Evolutionary conservation across 2,797 vertebrate genomes (phyloP).

Genomic region (Anniella stebbinsi): DNA sequence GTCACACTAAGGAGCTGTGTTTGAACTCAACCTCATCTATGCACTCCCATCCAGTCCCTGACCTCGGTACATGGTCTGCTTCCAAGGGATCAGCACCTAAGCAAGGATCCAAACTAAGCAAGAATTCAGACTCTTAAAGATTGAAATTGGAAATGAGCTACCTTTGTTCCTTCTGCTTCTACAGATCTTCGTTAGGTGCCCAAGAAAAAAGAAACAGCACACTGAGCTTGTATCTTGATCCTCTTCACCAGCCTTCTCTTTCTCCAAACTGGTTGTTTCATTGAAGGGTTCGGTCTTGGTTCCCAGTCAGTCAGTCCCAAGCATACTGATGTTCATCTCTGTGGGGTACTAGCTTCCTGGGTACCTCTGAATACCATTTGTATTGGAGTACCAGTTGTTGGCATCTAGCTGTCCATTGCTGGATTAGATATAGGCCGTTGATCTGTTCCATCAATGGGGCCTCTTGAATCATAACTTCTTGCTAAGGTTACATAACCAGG

Average conservation of each 20-base stretch:
- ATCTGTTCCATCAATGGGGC: too few species aligned
- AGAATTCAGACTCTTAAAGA: not conserved
- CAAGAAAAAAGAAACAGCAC: not conserved
- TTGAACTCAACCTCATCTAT: not conserved
- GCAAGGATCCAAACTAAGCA: not conserved
- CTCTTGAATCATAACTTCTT: not conserved
- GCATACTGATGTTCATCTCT: too few species aligned
- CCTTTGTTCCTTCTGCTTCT: not conserved
- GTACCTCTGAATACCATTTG: not conserved
- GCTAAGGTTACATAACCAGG: not conserved
- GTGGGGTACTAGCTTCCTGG: not conserved
- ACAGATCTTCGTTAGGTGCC: not conserved
- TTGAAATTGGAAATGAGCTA: not conserved
- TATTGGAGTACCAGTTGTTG: not conserved
- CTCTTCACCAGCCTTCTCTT: not conserved
- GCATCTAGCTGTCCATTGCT: not conserved
- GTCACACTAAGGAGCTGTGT: not conserved
- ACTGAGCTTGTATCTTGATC: not conserved
- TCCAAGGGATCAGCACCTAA: not conserved
- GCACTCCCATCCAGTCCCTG: not conserved
- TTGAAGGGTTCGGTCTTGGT: not conserved
- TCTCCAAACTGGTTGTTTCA: not conserved
- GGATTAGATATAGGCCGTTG: not conserved
- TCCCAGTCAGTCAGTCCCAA: not conserved
- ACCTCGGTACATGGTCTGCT: not conserved